Evolutionary conservation across 1,140 invertebrate genomes (phyloP).

Genomic region (Danaus plexippus): DNA sequence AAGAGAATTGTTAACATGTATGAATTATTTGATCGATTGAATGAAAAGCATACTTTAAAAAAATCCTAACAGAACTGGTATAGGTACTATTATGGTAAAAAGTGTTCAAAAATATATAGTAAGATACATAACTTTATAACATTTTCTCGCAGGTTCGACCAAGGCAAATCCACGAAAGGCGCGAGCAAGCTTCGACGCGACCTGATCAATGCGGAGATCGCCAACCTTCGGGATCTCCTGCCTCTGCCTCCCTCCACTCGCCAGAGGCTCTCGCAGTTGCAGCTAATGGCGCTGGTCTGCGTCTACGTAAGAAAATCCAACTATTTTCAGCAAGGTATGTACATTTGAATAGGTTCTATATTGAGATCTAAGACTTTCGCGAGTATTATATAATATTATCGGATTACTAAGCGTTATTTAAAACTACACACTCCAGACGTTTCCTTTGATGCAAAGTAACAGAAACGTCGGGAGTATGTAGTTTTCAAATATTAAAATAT

Average conservation of each 20-base stretch:
- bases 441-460: no score
- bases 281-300: conserved; percentile 98
- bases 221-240: conserved; percentile 94
- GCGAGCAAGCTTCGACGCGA: conserved; percentile 98
- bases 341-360: no score
- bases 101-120: neutral
- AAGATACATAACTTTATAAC: conserved; percentile 3
- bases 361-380: no score
- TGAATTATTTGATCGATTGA: conserved; percentile 2
- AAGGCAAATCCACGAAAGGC: conserved; percentile 98
- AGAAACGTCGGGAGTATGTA: no score
- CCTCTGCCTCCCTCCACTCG: conserved; percentile 95
- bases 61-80: no score
- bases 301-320: conserved; percentile 98
- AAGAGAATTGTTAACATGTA: conserved; percentile 1
- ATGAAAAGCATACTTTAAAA: no score
- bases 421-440: no score
- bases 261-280: conserved; percentile 96
- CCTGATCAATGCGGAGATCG: conserved; percentile 98
- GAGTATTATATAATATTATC: no score
- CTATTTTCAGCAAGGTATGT: conserved; percentile 95
- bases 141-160: conserved; percentile 88
- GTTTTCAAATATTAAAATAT: no score
- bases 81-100: neutral
- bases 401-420: no score